Conservation (phyloP, 2,113 vertebrate species). For the Tyto alba region DNA sequence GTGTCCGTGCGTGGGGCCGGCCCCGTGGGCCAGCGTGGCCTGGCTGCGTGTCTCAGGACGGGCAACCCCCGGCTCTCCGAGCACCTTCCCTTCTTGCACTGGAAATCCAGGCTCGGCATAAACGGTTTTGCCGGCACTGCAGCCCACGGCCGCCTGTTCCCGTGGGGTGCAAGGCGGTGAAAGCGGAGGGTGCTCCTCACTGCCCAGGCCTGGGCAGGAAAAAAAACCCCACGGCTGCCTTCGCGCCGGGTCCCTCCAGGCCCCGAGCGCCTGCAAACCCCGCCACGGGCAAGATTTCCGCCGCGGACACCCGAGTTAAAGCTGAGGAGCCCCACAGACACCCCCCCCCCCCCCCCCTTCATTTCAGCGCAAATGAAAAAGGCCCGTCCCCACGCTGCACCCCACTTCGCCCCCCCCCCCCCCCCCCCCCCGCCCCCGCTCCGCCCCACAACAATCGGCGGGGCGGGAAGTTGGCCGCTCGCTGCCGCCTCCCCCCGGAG, state of each 20-base stretch:
- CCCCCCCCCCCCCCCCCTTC: no score
- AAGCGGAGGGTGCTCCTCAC: rapidly evolving
- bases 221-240: background rate
- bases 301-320: background rate
- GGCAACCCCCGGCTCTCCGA: background rate
- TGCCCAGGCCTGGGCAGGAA: background rate
- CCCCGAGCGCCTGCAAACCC: background rate
- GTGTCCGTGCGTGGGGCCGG: rapidly evolving
- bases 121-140: background rate
- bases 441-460: background rate
- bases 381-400: background rate
- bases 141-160: background rate
- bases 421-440: background rate
- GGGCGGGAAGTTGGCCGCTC: no score
- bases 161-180: background rate
- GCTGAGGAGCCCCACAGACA: background rate
- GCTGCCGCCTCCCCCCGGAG: background rate
- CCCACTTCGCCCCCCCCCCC: background rate
- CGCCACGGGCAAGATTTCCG: background rate
- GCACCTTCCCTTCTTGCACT: background rate
- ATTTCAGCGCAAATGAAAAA: rapidly evolving
- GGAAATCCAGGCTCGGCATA: background rate
- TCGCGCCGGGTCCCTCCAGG: background rate
- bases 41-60: rapidly evolving
- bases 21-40: rapidly evolving